Conservation (phyloP, 92 coral and sea anemone species). For the Galaxea fascicularis region DNA sequence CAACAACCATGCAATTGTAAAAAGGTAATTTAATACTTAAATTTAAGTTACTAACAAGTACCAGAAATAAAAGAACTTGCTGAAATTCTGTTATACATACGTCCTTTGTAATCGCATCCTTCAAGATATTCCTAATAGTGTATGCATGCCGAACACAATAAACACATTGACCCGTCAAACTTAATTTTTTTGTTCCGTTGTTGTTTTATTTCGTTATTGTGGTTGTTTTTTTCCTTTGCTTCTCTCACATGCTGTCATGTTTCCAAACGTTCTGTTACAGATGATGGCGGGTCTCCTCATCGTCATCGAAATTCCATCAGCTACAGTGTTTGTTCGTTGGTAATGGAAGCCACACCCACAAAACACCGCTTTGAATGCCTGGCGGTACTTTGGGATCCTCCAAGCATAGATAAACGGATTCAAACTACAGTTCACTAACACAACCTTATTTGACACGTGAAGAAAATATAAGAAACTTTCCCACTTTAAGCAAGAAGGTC, state of each 20-base stretch:
- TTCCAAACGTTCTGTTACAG: not conserved
- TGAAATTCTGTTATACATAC: no score
- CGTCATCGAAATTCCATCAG: not conserved
- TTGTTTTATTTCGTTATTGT: not conserved
- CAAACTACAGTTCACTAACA: slow-evolving; percentile 47
- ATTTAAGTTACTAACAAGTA: no score
- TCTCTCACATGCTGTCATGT: not conserved
- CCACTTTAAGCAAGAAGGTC: not conserved
- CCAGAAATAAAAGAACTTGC: no score
- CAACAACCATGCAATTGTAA: no score
- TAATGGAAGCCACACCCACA: not conserved
- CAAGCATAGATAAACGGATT: slow-evolving; percentile 55
- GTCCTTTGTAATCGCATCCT: no score
- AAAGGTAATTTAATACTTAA: no score
- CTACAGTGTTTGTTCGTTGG: not conserved
- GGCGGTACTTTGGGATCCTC: slow-evolving; percentile 41
- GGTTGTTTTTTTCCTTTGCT: not conserved
- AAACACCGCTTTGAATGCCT: slow-evolving; percentile 33
- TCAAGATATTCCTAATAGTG: no score
- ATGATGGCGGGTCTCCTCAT: not conserved
- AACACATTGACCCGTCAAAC: no score
- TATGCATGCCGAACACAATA: no score
- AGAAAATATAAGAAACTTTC: not conserved
- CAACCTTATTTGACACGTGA: slow-evolving; percentile 25
- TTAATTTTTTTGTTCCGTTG: no score